Evolutionary conservation across 2,113 vertebrate genomes (phyloP), one percentile per base, ranked within the genome.

Genomic region (Nothocercus julius): DNA sequence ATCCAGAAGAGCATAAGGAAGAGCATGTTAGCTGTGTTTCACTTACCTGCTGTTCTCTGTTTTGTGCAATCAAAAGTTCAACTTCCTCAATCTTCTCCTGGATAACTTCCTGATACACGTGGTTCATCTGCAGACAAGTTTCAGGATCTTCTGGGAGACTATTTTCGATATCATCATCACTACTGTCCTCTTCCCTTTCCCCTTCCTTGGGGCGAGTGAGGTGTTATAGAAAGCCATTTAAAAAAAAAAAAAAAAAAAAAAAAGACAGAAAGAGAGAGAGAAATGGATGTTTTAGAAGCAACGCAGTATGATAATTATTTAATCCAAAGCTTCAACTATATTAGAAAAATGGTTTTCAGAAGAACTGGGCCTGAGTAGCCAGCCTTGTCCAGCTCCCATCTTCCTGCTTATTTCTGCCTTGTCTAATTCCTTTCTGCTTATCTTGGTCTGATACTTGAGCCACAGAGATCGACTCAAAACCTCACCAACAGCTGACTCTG

Each of bases 71-170:
- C 36, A 98, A 94, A 40, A 92, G 73, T 78, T 97, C 93, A 4
- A 98, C 88, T 45, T 98, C 98, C 1, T 97, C 95, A 32, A 99
- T 95, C 89, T 98, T 99, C 87, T 99, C 98, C 54, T 96, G 98
- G 73, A 99, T 87, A 20, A 99, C 97, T 22, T 98, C 98, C 83
- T 99, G 98, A 87, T 99, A 99, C 32, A 99, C 98, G 30, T 98
- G 95, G 97, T 99, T 99, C 97, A 99, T 98, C 85, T 98, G 98
- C 85, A 99, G 92, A 63, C 98, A 99, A 0, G 98, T 98, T 90
- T 99, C 98, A 0, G 98, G 94, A 70, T 98, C 95, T 62, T 98
- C 96, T 0, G 98, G 98, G 34, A 99, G 97, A 3, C 68, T 28
- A 16, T 83, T 90, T 30, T 98, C 98, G 40, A 93, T 75, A 15